Base-by-base conservation (phyloP, 2,797 vertebrate genomes). In the Lates japonicus region DNA sequence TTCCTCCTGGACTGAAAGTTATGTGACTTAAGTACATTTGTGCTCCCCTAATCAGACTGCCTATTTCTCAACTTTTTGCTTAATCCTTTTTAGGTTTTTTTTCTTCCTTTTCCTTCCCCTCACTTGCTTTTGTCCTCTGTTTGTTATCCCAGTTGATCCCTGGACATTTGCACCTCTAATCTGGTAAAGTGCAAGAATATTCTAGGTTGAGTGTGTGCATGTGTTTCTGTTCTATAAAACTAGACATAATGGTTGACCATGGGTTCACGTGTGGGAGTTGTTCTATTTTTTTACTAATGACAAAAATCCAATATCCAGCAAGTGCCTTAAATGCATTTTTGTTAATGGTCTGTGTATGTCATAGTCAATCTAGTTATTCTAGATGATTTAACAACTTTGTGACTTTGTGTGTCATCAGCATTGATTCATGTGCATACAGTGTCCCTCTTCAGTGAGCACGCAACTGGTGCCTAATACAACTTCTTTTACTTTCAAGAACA, bases 241-340 rank as follows among this genome's bases (percentile, higher is more conserved):
- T 37, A 74, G 51, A 71, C 62, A 60, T 67, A 76, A 80, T 76
- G 39, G 68, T 82, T 72, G 55, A 87, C 58, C 70, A 60, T 51
- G 58, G 63, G 42, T 61, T n/a, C 41, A 62, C 29, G 10, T 58
- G 68, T 60, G 42, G 61, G 75, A 81, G 70, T 64, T 61, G 48
- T 80, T 84, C 63, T 81, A 77, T 37, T 37, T 41, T 8, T 87
- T 74, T 76, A 70, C 67, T 73, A 69, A 71, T 81, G 87, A 85
- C 42, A 82, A 73, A 86, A 90, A 90, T 90, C n/a, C 85, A 76
- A 83, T 91, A 69, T 51, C n/a, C 41, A 81, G 41, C 44, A 78
- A 82, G 52, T 65, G 60, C 55, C 55, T 82, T 46, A n/a, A 89
- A 74, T 87, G 70, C 19, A 51, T 76, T 85, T 79, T 71, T 73